Conservation (phyloP, 1,140 invertebrate genomes). For the Vanessa atalanta region DNA sequence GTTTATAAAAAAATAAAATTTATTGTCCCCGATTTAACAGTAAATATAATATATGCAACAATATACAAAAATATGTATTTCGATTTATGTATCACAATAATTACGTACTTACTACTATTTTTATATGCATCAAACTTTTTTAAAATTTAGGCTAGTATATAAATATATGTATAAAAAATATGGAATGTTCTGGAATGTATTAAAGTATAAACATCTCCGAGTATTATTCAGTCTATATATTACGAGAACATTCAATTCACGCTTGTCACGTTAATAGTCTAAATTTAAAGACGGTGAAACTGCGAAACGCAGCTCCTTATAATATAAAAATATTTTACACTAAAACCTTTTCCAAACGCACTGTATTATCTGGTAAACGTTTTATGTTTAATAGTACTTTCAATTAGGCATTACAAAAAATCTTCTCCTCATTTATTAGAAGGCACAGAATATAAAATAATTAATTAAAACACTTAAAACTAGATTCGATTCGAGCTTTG, state of each 20-base stretch:
- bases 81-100: slow-evolving; percentile 25
- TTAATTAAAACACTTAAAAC: slow-evolving; percentile 31
- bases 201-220: slow-evolving; percentile 18
- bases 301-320: background rate
- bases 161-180: slow-evolving; percentile 16
- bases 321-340: too few relatives aligned
- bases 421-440: too few relatives aligned
- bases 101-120: slow-evolving; percentile 1
- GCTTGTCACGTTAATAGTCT: background rate
- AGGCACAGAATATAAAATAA: background rate
- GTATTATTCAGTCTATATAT: slow-evolving; percentile 27
- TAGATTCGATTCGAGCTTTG: slow-evolving; percentile 15
- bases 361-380: too few relatives aligned
- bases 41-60: slow-evolving; percentile 60
- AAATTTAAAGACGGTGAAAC: background rate
- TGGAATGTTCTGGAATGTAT: slow-evolving; percentile 50
- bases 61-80: slow-evolving; percentile 44
- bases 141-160: slow-evolving; percentile 9
- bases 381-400: too few relatives aligned
- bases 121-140: background rate
- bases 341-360: too few relatives aligned
- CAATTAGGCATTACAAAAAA: too few relatives aligned
- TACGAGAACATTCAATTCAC: background rate
- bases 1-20: slow-evolving; percentile 56
- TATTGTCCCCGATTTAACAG: slow-evolving; percentile 61